Evolutionary conservation across 2,113 vertebrate species (phyloP).

Genomic region (Apteryx mantelli): DNA sequence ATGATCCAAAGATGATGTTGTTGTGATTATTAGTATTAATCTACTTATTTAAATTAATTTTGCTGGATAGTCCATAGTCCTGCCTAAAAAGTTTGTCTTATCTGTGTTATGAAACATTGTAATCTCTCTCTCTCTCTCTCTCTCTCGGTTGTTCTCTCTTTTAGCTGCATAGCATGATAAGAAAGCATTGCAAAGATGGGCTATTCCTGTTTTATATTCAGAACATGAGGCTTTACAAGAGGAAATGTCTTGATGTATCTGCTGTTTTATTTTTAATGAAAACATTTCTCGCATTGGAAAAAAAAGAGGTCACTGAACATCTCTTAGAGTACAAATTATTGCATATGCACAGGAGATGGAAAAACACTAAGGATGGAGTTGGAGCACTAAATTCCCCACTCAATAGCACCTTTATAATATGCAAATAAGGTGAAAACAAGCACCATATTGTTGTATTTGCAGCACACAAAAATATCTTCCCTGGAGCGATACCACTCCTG

Average conservation of each 20-base stretch:
- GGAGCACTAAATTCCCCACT: neutral
- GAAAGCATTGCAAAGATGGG: neutral
- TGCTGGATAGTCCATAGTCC: neutral
- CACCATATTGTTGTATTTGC: neutral
- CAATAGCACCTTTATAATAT: neutral
- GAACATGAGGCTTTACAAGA: constrained; percentile 1
- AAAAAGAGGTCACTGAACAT: constrained; percentile 45
- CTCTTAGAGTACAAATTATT: constrained; percentile 9
- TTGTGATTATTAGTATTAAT: neutral
- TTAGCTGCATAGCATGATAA: neutral
- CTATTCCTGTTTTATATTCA: constrained; percentile 50
- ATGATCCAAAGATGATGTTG: rapidly evolving
- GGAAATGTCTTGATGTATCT: constrained; percentile 55
- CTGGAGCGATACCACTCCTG: neutral
- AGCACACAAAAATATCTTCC: neutral
- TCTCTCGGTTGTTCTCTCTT: neutral
- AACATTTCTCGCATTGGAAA: constrained; percentile 35
- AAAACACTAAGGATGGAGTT: neutral
- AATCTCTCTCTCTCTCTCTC: neutral
- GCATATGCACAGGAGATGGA: neutral
- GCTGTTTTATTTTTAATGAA: constrained; percentile 69
- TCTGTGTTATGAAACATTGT: neutral
- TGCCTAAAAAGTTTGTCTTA: neutral
- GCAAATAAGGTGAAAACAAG: neutral
- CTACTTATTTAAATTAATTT: neutral